A percentile compares a stretch with the other conserved stretches of the same genome.
These are phyloP conservation scores for Danio aesculapii DNA, from an alignment of 2,797 vertebrate species.

Conservation along the genomic window DNA sequence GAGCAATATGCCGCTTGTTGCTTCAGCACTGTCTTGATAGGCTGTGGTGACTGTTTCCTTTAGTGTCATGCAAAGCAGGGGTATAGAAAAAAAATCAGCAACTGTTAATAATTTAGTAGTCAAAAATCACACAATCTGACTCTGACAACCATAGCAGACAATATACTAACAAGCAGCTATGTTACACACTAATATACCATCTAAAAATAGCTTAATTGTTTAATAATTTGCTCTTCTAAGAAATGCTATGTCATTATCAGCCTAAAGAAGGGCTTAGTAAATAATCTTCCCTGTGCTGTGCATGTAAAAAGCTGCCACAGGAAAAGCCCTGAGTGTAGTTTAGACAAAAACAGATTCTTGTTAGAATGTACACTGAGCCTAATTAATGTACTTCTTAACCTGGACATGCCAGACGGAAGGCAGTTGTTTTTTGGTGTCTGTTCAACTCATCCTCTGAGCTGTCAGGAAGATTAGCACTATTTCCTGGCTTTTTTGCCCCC, in stretches of 20 bases:
- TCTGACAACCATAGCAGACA: too few species aligned
- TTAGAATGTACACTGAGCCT: conserved; percentile 29
- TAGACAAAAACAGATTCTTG: conserved; percentile 50
- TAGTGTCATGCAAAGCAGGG: too few species aligned
- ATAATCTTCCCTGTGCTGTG: conserved; percentile 16
- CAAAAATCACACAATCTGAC: too few species aligned
- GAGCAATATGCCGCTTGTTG: too few species aligned
- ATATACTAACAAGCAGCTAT: too few species aligned
- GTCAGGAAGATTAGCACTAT: conserved; percentile 65
- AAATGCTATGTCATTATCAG: not conserved
- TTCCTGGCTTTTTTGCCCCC: conserved; percentile 60
- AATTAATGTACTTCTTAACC: conserved; percentile 53
- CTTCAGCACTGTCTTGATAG: too few species aligned
- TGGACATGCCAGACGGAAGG: conserved; percentile 21
- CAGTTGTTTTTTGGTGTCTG: conserved; percentile 49
- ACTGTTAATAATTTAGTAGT: too few species aligned
- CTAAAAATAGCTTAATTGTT: not conserved
- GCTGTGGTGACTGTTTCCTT: too few species aligned
- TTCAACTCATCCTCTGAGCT: conserved; percentile 64
- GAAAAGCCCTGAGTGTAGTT: conserved; percentile 40
- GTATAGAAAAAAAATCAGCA: too few species aligned
- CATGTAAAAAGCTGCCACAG: conserved; percentile 47
- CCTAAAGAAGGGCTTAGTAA: conserved; percentile 1
- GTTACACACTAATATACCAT: too few species aligned
- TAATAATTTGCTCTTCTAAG: not conserved